Evolutionary conservation across 2,113 vertebrate genomes (phyloP), one percentile per base, ranked within the genome.

Genomic region (Tenebrosternarchus preto): DNA sequence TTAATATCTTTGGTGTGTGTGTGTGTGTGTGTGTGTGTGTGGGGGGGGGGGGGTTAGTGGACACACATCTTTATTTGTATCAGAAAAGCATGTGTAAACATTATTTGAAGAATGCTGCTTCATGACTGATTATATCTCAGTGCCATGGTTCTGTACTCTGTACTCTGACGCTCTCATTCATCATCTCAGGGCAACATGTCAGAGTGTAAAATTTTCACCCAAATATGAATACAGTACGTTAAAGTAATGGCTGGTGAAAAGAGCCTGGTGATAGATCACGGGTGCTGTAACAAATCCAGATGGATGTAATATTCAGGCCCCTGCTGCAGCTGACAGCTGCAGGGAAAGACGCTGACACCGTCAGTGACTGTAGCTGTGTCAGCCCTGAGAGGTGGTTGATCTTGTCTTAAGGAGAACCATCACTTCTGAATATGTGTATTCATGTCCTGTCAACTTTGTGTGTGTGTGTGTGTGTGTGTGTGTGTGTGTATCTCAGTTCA

Each of bases 211-310:
- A 72, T 68, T 53, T 75, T 36, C 71, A 76, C 82, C 81, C 73
- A 59, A 76, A 74, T 81, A 72, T 46, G 74, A 56, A 60, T 82
- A 19, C 74, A 66, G 59, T 75, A 31, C 60, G 71, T 59, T 78
- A 72, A 77, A 81, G 63, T 75, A 71, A 57, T 19, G 59, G 46
- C 78, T 57, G 74, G 55, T 53, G 82, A 81, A 85, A 85, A 78
- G 71, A 81, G 82, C 29, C 29, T 15, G 24, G 50, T 81, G 81
- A 85, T 76, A 70, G 70, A 81, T 83, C 66, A 81, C 61, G 19
- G 59, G 57, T 1, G 24, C 66, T 27, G 27, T 73, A 59, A 80
- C 82, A 78, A 76, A 84, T 73, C 72, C 79, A 76, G 27, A 75
- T 39, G 60, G 56, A 27, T 56, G 29, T 75, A 56, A 84, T 78